Conservation (phyloP, 2,797 vertebrate species). For the Tympanoctomys barrerae region DNA sequence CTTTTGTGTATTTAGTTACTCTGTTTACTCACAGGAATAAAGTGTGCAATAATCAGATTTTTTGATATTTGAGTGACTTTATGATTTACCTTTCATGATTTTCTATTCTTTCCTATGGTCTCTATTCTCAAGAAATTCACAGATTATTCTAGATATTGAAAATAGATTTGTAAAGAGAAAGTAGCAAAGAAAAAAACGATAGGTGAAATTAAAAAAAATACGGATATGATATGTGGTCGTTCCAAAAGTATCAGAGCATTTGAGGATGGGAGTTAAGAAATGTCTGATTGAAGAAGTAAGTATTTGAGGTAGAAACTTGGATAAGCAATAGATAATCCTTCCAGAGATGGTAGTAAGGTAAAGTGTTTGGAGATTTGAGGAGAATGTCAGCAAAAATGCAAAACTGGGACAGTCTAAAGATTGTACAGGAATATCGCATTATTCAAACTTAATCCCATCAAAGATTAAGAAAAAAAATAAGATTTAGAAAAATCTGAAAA, state of each 20-base stretch:
- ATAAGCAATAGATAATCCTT: not conserved
- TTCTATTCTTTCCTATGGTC: not conserved
- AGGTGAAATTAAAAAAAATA: not conserved
- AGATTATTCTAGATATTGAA: not conserved
- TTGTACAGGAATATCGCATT: not conserved
- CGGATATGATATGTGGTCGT: not conserved
- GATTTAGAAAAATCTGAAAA: not conserved
- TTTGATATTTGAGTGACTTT: no score
- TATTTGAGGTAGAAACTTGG: not conserved
- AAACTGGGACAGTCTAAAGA: not conserved
- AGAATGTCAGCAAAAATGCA: not conserved
- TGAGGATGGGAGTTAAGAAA: not conserved
- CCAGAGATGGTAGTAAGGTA: not conserved
- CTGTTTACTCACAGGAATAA: not conserved
- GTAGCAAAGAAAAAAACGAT: no score
- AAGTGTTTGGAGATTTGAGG: not conserved
- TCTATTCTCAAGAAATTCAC: not conserved
- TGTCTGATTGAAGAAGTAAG: not conserved
- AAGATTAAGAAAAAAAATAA: not conserved
- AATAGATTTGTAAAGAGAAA: not conserved
- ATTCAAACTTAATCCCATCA: not conserved
- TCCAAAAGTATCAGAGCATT: not conserved
- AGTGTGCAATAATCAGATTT: no score
- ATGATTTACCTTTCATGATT: not conserved
- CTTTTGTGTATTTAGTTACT: no score